A percentile compares a stretch with the other conserved stretches of the same genome.
Conservation (phyloP, 2,113 vertebrate species). For the Paramisgurnus dabryanus region DNA sequence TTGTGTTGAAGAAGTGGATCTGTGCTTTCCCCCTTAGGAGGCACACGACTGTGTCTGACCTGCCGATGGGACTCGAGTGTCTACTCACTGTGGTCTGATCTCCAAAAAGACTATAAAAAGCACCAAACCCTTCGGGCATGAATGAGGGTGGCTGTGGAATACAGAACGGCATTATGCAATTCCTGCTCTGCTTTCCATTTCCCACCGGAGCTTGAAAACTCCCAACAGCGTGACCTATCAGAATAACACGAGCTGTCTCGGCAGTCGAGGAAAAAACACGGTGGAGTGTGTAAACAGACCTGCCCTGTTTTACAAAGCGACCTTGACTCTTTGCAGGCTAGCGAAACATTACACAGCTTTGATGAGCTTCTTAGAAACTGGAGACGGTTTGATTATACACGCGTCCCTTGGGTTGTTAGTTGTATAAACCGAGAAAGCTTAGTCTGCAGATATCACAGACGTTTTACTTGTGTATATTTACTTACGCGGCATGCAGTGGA, state of each 20-base stretch:
- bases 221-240: constrained; percentile 26
- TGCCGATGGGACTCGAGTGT: not conserved
- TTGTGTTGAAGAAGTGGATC: not conserved
- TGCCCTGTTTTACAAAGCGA: not conserved
- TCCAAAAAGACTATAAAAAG: constrained; percentile 60
- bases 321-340: not conserved
- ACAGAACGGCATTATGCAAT: constrained; percentile 58
- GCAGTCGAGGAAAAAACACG: constrained; percentile 23
- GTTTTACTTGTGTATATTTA: constrained; percentile 21
- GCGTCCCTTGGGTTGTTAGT: constrained; percentile 17
- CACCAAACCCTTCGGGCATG: constrained; percentile 38
- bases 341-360: not conserved
- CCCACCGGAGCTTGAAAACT: constrained; percentile 34
- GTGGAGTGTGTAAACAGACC: not conserved
- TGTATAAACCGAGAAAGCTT: not conserved
- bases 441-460: constrained; percentile 10
- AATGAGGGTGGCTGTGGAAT: constrained; percentile 9
- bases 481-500: not conserved
- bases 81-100: constrained; percentile 31
- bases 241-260: constrained; percentile 2
- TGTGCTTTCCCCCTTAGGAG: not conserved
- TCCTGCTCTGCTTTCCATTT: constrained; percentile 58
- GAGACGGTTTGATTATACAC: not conserved
- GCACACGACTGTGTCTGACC: not conserved
- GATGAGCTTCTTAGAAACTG: not conserved